A percentile compares a stretch with the other conserved stretches of the same genome.
Evolutionary conservation across 1,140 invertebrate genomes (phyloP).

Genomic region (Lutraria rhynchaena): DNA sequence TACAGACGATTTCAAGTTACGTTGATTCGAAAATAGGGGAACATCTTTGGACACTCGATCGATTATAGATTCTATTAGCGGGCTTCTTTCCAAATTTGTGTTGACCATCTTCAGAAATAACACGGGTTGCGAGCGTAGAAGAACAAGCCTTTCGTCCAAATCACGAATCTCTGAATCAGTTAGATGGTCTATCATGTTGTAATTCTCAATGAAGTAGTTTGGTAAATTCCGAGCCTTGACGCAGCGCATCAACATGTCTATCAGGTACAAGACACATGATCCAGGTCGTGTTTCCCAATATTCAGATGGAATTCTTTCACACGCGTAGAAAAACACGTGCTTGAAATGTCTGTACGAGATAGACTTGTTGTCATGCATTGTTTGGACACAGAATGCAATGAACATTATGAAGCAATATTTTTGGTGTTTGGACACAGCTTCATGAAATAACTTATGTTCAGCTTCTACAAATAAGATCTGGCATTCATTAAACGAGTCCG

Average conservation of each 20-base stretch:
- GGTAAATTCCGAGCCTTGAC: conserved; percentile 14
- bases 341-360: background rate
- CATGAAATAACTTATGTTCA: conserved; percentile 26
- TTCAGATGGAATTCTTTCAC: conserved; percentile 40
- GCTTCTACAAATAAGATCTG: conserved; percentile 28
- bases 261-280: conserved; percentile 25
- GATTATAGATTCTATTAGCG: background rate
- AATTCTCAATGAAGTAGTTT: conserved; percentile 27
- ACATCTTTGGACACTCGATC: conserved; percentile 16
- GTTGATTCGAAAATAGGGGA: background rate
- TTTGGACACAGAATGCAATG: conserved; percentile 11
- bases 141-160: conserved; percentile 6
- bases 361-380: background rate
- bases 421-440: conserved; percentile 18
- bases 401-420: conserved; percentile 36
- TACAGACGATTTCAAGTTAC: conserved; percentile 1
- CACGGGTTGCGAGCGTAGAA: conserved; percentile 21
- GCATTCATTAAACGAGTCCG: conserved; percentile 20
- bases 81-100: background rate
- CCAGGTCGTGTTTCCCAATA: conserved; percentile 18
- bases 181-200: conserved; percentile 42
- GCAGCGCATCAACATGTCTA: conserved; percentile 13
- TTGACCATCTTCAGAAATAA: background rate
- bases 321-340: conserved; percentile 36
- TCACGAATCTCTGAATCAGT: background rate